phyloP scores from a whole-genome alignment of 2,113 vertebrate species.

The Phodopus roborovskii region DNA sequence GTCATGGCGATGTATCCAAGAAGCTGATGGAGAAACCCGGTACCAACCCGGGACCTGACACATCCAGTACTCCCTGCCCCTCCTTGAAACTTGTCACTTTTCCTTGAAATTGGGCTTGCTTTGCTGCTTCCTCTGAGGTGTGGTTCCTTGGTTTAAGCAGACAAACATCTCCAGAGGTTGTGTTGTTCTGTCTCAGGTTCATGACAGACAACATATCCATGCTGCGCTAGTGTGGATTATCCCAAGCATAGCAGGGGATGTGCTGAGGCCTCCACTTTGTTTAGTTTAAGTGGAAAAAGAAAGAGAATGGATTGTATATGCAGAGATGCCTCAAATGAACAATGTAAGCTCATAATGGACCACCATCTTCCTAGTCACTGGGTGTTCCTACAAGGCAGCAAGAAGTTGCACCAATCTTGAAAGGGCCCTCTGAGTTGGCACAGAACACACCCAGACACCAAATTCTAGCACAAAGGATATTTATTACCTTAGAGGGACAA shows the following conservation, averaged over 20 bases:
- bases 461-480: background rate
- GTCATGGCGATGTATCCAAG: background rate
- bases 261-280: background rate
- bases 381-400: background rate
- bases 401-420: background rate
- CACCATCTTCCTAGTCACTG: background rate
- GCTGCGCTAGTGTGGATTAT: background rate
- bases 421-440: background rate
- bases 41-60: background rate
- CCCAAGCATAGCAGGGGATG: background rate
- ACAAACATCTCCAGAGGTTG: background rate
- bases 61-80: background rate
- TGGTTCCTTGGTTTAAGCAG: slow-evolving; percentile 1
- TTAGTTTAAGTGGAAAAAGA: background rate
- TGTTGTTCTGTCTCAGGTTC: background rate
- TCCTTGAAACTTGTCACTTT: background rate
- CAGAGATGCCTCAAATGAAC: background rate
- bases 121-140: background rate
- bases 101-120: background rate
- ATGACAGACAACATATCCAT: background rate
- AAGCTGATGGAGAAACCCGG: background rate
- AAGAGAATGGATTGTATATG: background rate
- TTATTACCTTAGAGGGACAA: background rate
- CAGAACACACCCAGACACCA: background rate
- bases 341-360: background rate